Conservation (phyloP, 2,888 invertebrate genomes). For the Heteropelma amictum region DNA sequence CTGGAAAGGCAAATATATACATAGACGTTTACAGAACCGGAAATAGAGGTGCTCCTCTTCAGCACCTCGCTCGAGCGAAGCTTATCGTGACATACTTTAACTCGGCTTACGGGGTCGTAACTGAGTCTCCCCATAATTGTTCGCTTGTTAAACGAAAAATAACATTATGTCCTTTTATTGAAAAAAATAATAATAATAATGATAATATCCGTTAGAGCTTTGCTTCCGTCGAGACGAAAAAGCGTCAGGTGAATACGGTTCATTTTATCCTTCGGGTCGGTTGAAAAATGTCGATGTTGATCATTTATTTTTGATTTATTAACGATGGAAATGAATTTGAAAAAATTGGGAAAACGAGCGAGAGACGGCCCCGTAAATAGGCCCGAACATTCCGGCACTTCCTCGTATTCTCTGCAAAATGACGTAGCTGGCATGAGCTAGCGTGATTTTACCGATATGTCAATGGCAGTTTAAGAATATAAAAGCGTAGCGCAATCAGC, state of each 20-base stretch:
- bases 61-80: slow-evolving; percentile 6
- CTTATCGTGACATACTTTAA: slow-evolving; percentile 28
- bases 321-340: background rate
- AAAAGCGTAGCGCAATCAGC: slow-evolving; percentile 72
- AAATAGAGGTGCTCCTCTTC: background rate
- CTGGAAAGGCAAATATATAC: background rate
- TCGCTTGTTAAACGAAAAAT: slow-evolving; percentile 23
- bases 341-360: background rate
- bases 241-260: slow-evolving; percentile 17
- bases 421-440: slow-evolving; percentile 24
- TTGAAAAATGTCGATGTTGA: slow-evolving; percentile 5
- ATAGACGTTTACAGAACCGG: background rate
- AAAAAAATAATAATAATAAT: slow-evolving; percentile 5
- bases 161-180: background rate
- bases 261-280: slow-evolving; percentile 17
- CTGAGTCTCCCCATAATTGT: slow-evolving; percentile 15
- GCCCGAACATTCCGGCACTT: slow-evolving; percentile 19
- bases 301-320: background rate
- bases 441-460: slow-evolving; percentile 41
- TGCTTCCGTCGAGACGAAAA: slow-evolving; percentile 23
- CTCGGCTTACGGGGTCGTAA: slow-evolving; percentile 44
- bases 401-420: slow-evolving; percentile 33
- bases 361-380: slow-evolving; percentile 43
- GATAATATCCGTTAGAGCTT: slow-evolving; percentile 36
- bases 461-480: slow-evolving; percentile 62